Evolutionary conservation across 2,888 invertebrate genomes (phyloP), one percentile per base, ranked within the genome.

Genomic region (Clistopyga incitator): DNA sequence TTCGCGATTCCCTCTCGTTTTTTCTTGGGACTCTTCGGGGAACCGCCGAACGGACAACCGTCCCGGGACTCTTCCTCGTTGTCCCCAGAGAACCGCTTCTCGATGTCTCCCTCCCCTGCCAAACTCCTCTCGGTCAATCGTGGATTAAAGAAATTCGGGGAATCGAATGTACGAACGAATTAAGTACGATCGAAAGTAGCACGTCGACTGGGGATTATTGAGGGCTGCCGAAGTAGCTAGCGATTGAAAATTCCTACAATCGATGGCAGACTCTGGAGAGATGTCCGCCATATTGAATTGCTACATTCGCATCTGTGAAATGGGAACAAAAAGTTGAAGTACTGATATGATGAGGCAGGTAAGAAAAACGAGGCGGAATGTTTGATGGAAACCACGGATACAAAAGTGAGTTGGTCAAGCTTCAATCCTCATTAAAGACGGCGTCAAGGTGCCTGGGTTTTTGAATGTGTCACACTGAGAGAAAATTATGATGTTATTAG

Each of bases 371-470:
- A 18, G 38, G 11, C 50, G 11, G 13, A 68, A n/a, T 29, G n/a
- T 70, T 18, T 34, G 54, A 23, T 52, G 52, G 20, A 29, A 78
- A 65, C 6, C 4, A 45, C 25, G 10, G 64, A 18, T 29, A 54
- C 45, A 65, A 23, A n/a, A 78, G 25, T 50, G 29, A 59, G 50
- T 34, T 50, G 56, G 15, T 8, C n/a, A 38, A 23, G 13, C 47
- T 68, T 20, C 6, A 15, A 34, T 15, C 20, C 90, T 92, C 91
- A 91, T 92, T 91, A 92, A 90, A 90, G 90, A 81, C 84, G 83
- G 86, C 90, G 91, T 91, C 90, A 87, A 79, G 88, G 91, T 90
- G 90, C 88, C 87, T 77, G 79, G 86, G 88, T 87, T 87, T 88
- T 88, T 87, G 87, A 88, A 52, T 20, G 29, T 25, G 45, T 64